phyloP scores from a whole-genome alignment of 2,888 invertebrate species.

The Trypoxylon attenuatum region DNA sequence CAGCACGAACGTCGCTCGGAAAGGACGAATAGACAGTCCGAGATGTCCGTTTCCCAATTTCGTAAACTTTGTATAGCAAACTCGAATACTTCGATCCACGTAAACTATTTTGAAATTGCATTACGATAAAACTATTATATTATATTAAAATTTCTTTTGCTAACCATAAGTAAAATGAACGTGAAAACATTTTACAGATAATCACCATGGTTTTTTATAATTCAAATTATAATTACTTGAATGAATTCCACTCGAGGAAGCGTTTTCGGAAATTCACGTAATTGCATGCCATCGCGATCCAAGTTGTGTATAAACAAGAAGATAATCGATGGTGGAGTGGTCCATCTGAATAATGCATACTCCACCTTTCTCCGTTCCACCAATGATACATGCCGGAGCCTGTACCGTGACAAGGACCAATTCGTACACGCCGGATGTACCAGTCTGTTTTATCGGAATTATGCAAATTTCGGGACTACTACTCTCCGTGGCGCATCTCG shows the following conservation, averaged over 20 bases:
- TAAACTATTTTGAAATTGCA: too few relatives aligned
- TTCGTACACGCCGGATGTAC: slow-evolving; percentile 3
- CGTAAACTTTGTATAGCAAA: neutral
- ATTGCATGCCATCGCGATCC: neutral
- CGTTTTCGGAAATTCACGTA: too few relatives aligned
- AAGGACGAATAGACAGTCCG: too few relatives aligned
- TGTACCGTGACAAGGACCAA: neutral
- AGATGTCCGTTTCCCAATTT: slow-evolving; percentile 25
- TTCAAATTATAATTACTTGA: too few relatives aligned
- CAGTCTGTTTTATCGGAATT: slow-evolving; percentile 7
- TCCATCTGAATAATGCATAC: slow-evolving; percentile 23
- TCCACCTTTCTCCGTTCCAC: neutral
- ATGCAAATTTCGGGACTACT: slow-evolving; percentile 7
- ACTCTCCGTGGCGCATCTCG: neutral
- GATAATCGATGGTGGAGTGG: slow-evolving; percentile 13
- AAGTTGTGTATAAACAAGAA: neutral
- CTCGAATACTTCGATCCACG: too few relatives aligned
- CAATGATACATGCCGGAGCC: neutral
- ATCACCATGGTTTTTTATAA: too few relatives aligned
- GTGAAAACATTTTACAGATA: too few relatives aligned
- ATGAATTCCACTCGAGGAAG: too few relatives aligned
- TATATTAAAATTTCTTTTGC: too few relatives aligned
- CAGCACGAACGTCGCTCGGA: too few relatives aligned
- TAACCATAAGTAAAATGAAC: too few relatives aligned
- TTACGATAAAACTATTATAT: too few relatives aligned